Evolutionary conservation across 2,797 vertebrate genomes (phyloP).

Genomic region (Rhynchotus rufescens): DNA sequence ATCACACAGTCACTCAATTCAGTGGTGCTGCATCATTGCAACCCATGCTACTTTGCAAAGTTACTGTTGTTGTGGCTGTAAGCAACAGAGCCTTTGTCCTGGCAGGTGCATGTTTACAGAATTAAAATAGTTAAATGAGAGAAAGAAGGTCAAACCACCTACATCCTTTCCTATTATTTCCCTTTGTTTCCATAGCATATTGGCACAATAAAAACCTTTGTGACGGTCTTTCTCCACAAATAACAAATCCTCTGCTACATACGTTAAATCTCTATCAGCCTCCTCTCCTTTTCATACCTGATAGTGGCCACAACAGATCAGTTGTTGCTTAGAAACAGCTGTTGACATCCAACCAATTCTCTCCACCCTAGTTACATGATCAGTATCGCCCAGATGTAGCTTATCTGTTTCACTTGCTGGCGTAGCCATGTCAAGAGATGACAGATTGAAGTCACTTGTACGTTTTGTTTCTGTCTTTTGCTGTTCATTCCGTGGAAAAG

Average conservation of each 20-base stretch:
- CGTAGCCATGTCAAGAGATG: neutral
- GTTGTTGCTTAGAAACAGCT: slow-evolving; percentile 15
- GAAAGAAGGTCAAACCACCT: neutral
- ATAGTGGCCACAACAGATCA: slow-evolving; percentile 7
- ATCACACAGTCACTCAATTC: neutral
- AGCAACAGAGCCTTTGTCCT: neutral
- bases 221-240: neutral
- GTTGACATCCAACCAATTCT: slow-evolving; percentile 25
- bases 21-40: neutral
- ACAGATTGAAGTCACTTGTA: neutral
- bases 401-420: neutral
- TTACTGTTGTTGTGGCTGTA: accelerated
- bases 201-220: neutral
- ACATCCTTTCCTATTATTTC: neutral
- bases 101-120: neutral
- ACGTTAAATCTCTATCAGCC: neutral
- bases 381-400: slow-evolving; percentile 9
- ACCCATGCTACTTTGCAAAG: neutral
- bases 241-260: neutral
- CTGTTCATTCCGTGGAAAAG: neutral
- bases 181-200: neutral
- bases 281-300: neutral
- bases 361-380: neutral
- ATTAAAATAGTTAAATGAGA: neutral
- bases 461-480: neutral